Percentiles rank a stretch among this genome's conserved stretches.
Conservation (phyloP, 2,113 vertebrate genomes). For the Oncorhynchus gorbuscha region DNA sequence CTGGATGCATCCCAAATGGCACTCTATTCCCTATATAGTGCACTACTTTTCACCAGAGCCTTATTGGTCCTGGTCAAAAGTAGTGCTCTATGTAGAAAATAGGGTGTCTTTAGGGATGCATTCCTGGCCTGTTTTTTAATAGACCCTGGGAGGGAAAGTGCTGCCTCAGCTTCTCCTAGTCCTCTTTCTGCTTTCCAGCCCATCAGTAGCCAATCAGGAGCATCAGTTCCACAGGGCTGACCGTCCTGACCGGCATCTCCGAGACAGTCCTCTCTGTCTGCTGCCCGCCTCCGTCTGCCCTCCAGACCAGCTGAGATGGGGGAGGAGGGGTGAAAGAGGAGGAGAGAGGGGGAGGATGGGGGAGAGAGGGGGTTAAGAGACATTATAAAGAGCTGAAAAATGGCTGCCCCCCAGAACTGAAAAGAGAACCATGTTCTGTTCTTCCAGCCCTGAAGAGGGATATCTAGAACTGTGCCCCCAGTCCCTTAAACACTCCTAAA, state of each 20-base stretch:
- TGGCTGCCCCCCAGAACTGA: conserved; percentile 8
- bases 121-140: conserved; percentile 62
- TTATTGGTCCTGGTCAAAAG: too few species aligned
- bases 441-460: conserved; percentile 19
- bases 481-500: conserved; percentile 45
- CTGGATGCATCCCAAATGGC: not conserved
- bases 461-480: conserved; percentile 8
- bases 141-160: conserved; percentile 54
- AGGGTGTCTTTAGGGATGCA: too few species aligned
- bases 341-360: not conserved
- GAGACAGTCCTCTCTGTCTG: not conserved
- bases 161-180: conserved; percentile 61
- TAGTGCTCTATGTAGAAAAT: conserved; percentile 2
- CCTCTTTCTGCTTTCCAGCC: conserved; percentile 68
- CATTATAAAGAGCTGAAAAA: conserved; percentile 36
- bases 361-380: conserved; percentile 2
- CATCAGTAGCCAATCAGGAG: conserved; percentile 59
- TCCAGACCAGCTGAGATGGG: not conserved
- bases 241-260: conserved; percentile 42
- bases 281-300: not conserved
- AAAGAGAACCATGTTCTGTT: conserved; percentile 1
- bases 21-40: too few species aligned
- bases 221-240: conserved; percentile 68
- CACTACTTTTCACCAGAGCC: too few species aligned
- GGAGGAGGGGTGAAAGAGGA: not conserved